Evolutionary conservation across 2,113 vertebrate genomes (phyloP), one percentile per base, ranked within the genome.

Genomic region (Bufo gargarizans): DNA sequence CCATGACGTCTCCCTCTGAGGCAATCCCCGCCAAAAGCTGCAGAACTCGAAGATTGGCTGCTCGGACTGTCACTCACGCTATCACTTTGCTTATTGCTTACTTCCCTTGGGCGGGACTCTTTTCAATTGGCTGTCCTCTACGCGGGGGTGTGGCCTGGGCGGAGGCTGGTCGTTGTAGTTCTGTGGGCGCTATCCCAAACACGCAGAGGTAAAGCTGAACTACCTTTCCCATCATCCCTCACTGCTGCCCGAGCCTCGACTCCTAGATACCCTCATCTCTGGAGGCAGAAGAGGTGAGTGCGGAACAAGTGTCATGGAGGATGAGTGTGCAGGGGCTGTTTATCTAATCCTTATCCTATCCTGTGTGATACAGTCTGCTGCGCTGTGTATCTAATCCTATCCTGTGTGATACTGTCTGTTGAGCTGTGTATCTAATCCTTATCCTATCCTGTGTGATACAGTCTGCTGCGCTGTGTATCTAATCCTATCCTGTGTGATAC

Each of bases 301-400:
- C 4, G 22, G 13, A 12, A 4, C 12, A 12, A 33, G 67, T 65
- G n/a, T 33, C 11, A 71, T 33, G 67, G 33, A 33, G 33, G 33
- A 33, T 33, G 33, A 33, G 33, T 33, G 33, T 33, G 33, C 33
- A 33, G 1, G 33, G 22, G 67, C 4, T 22, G 3, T 71, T 22
- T 71, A 71, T 71, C 67, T 71, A 33, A 71, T 11, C 67, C 67
- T 71, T n/a, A n/a, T n/a, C n/a, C n/a, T n/a, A n/a, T n/a, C n/a
- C n/a, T 11, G 53, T 55, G 53, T 55, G 6, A 55, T 55, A 7
- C 53, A 1, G 53, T 55, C 65, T 69, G 67, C 67, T 43, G 11
- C 4, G 22, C 11, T 14, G 9, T 43, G 67, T 71, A 71, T 43
- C 11, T 71, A 4, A 71, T 13, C 67, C 67, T 69, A 20, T 65